Evolutionary conservation across 2,113 vertebrate species (phyloP).

Genomic region (Sardina pilchardus): DNA sequence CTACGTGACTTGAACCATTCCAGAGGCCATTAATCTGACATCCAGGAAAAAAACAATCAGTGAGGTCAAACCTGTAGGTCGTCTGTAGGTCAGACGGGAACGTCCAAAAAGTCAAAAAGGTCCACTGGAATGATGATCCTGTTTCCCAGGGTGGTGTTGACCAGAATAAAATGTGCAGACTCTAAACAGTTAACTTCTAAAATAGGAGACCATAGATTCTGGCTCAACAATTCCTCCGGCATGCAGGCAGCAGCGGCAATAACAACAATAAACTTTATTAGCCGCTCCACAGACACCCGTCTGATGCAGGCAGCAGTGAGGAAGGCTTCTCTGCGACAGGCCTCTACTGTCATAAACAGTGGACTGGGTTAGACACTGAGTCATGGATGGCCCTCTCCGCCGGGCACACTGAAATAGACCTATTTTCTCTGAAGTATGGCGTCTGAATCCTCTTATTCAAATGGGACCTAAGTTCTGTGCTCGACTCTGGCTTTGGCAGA

Average conservation of each 20-base stretch:
- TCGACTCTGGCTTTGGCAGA: conserved; percentile 55
- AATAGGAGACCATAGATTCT: not conserved
- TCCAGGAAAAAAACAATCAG: not conserved
- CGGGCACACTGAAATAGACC: not conserved
- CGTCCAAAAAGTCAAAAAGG: not conserved
- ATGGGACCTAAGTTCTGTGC: not conserved
- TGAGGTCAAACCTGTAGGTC: not conserved
- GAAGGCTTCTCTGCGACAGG: not conserved
- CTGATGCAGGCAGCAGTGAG: not conserved
- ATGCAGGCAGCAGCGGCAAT: not conserved
- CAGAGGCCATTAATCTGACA: not conserved
- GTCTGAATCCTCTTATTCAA: not conserved
- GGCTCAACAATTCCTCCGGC: not conserved
- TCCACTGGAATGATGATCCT: not conserved
- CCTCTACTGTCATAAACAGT: not conserved
- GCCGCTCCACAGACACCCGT: not conserved
- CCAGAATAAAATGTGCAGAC: not conserved
- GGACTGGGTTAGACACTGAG: not conserved
- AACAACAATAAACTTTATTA: not conserved
- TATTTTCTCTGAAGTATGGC: not conserved
- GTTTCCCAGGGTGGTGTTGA: not conserved
- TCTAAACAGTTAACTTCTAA: not conserved
- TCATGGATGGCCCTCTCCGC: not conserved
- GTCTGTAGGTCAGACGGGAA: not conserved
- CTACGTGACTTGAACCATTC: not conserved